Evolutionary conservation across 2,113 vertebrate species (phyloP), one percentile per base, ranked within the genome.

Genomic region (Tragelaphus imberbis): DNA sequence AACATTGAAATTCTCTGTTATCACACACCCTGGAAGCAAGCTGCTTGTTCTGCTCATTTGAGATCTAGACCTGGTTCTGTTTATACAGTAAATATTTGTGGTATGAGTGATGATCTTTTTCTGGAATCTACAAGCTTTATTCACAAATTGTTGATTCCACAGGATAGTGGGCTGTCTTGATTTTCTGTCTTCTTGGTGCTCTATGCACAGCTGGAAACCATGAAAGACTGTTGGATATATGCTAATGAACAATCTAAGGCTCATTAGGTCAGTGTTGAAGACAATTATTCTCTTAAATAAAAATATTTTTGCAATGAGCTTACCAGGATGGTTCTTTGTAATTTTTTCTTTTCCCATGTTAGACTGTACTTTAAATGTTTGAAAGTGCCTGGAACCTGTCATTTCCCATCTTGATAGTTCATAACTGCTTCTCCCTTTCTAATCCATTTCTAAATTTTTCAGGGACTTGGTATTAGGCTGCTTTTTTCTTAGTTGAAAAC

Each of bases 171-270:
- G 8, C 27, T 90, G 2, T 90, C 61, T 92, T 40, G 53, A 15
- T 96, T 95, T 96, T 94, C 59, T 87, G 25, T 63, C 49, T 97
- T 89, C 92, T 59, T 77, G 33, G 53, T 44, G 30, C 58, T 93
- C 53, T 15, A 36, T 51, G 49, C 82, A 94, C 44, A 96, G 77
- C 91, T 96, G 68, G 95, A 96, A 97, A 94, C 55, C 55, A 3
- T 95, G 90, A 80, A 40, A 81, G 90, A 98, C 77, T 88, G 65
- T 92, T 92, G 90, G 82, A 49, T 97, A 6, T 94, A 88, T 96
- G 88, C 27, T 96, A 95, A 97, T 94, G 47, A 91, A 96, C 36
- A 84, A 28, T 59, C 88, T 84, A 88, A 6, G 36, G 36, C 47
- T 94, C 36, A 82, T 96, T 97, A 96, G 86, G 47, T 56, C 25